phyloP scores from a whole-genome alignment of 2,113 vertebrate genomes.

The Ivindomyrus marchei region DNA sequence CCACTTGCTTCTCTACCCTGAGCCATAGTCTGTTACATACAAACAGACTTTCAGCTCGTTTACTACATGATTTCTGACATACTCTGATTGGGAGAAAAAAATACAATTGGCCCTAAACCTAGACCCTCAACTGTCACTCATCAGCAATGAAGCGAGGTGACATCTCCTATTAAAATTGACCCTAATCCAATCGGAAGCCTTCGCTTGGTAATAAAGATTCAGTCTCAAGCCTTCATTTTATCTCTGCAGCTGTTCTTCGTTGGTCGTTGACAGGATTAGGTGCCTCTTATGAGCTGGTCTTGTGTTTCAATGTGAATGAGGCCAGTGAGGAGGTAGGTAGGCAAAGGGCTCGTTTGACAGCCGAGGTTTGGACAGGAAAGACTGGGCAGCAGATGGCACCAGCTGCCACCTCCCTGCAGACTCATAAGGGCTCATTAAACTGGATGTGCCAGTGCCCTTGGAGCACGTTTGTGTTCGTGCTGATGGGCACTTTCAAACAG shows the following conservation, averaged over 20 bases:
- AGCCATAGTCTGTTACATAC: not conserved
- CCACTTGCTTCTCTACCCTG: not conserved
- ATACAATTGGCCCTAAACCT: not conserved
- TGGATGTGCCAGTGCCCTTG: not conserved
- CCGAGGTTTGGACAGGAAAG: not conserved
- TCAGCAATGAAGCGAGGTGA: not conserved
- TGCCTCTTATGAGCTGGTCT: not conserved
- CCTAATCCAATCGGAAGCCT: not conserved
- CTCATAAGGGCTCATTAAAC: not conserved
- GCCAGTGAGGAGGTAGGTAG: not conserved
- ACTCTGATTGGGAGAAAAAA: not conserved
- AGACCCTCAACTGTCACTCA: not conserved
- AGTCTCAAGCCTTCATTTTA: not conserved
- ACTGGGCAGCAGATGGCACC: not conserved
- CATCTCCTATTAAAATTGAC: not conserved
- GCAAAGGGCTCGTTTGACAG: not conserved
- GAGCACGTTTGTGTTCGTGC: not conserved
- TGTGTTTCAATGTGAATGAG: slow-evolving; percentile 8
- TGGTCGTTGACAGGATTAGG: slow-evolving; percentile 1
- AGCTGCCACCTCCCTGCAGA: not conserved
- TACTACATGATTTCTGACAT: not conserved
- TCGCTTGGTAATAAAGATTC: not conserved
- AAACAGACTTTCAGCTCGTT: not conserved
- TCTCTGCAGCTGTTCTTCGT: not conserved
- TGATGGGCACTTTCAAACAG: not conserved